These are phyloP conservation scores for Tenthredo livida DNA, from an alignment of 2,888 invertebrate genomes.

Conservation along the genomic window DNA sequence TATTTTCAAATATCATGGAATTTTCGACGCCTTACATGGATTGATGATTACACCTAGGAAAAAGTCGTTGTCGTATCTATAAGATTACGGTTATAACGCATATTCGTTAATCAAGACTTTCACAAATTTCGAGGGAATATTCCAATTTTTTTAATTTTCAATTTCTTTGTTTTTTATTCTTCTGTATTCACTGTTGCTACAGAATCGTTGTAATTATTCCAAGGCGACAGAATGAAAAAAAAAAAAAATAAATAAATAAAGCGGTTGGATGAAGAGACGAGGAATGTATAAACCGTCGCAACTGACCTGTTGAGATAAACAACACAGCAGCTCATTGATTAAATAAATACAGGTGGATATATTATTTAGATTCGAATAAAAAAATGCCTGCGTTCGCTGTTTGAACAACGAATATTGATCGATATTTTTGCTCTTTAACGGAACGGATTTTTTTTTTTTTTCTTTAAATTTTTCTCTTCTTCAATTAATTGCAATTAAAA, in stretches of 20 bases:
- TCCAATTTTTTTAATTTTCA: neutral
- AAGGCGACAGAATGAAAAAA: too few relatives aligned
- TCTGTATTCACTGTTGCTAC: too few relatives aligned
- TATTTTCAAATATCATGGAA: too few relatives aligned
- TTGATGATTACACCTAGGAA: too few relatives aligned
- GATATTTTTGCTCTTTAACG: neutral
- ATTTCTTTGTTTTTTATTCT: neutral
- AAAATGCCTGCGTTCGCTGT: neutral
- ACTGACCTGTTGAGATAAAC: neutral
- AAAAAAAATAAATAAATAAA: too few relatives aligned
- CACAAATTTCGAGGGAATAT: too few relatives aligned
- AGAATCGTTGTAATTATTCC: neutral
- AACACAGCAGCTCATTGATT: conserved; percentile 42
- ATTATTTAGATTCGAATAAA: conserved; percentile 3
- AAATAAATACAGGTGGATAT: conserved; percentile 31
- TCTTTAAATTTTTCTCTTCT: neutral
- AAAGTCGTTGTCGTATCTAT: too few relatives aligned
- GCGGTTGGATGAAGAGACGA: neutral
- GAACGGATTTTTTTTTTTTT: neutral
- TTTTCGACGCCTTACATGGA: too few relatives aligned
- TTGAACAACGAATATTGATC: conserved; percentile 9
- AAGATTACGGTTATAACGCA: too few relatives aligned
- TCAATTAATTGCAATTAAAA: conserved; percentile 38
- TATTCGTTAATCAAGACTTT: too few relatives aligned
- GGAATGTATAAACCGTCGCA: neutral